These are phyloP conservation scores for Drosophila mimica DNA, from an alignment of 2,888 invertebrate species.

Conservation along the genomic window DNA sequence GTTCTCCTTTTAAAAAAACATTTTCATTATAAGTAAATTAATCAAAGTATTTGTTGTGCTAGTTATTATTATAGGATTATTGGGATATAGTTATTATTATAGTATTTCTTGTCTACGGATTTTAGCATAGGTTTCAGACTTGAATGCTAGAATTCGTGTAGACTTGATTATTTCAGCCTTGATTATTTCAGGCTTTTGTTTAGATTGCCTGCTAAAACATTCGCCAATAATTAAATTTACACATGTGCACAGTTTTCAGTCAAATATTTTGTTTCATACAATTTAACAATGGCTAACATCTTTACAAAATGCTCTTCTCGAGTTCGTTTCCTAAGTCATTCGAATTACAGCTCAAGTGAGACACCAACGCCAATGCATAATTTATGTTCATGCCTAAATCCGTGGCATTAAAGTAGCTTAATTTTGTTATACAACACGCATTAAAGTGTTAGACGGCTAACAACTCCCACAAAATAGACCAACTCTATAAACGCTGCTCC, in stretches of 20 bases:
- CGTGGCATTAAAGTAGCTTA: slow-evolving; percentile 58
- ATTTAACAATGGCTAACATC: background rate
- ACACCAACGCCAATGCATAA: slow-evolving; percentile 58
- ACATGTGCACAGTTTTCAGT: background rate
- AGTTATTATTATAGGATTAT: background rate
- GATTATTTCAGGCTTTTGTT: background rate
- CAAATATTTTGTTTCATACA: background rate
- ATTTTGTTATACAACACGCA: slow-evolving; percentile 64
- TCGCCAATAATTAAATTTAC: background rate
- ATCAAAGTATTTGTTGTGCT: background rate
- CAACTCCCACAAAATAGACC: slow-evolving; percentile 66
- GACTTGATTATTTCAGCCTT: background rate
- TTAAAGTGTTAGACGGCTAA: slow-evolving; percentile 59
- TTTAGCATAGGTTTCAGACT: background rate
- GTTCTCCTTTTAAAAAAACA: background rate
- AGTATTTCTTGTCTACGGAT: background rate
- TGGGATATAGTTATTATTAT: background rate
- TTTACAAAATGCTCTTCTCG: slow-evolving; percentile 19
- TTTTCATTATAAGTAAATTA: background rate
- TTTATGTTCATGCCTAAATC: slow-evolving; percentile 52
- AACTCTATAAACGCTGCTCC: slow-evolving; percentile 47
- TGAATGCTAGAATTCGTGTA: background rate
- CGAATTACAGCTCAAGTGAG: slow-evolving; percentile 23
- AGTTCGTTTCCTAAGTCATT: slow-evolving; percentile 70
- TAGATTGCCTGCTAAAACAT: background rate